Base-by-base conservation (phyloP, 2,888 invertebrate genomes). In the Papilio demoleus region DNA sequence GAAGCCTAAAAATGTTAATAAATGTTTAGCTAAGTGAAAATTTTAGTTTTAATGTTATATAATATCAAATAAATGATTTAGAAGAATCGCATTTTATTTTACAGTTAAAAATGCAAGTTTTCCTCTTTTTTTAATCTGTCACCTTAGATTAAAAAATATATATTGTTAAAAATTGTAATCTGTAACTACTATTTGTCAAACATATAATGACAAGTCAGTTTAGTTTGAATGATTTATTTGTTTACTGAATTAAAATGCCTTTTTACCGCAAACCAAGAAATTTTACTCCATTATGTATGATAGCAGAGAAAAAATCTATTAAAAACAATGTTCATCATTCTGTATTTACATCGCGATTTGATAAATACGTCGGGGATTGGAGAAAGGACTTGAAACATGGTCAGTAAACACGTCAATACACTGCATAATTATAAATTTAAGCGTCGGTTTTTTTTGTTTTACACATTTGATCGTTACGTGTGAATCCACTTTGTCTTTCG, bases 291-390 rank as follows among this genome's bases (percentile, higher is more conserved):
- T 73, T 91, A 42, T 71, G 73, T 8, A 74, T 79, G 73, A 72
- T 81, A 70, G 84, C 93, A 1, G 92, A 93, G 74, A 90, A 87
- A 75, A 84, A 81, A 70, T 81, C 93, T 2, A 79, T 90, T 4
- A 94, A 93, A 79, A 93, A 94, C 76, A 94, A 94, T 12, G 77
- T 93, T 24, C 91, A 94, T 64, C 93, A 93, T 74, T 83, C 93
- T 0, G 90, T 95, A 76, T 94, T 94, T 74, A 93, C 92, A 19
- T 87, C 92, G 0, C 82, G 84, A 56, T 87, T 90, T 19, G 93
- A 93, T 79, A 92, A 83, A 77, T 95, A 94, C 73, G 86, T 88
- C 63, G 95, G 95, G 0, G 93, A 94, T 47, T 95, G 95, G 95
- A 92, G 89, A 70, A 80, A 87, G 42, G 94, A 94, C 77, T 77